These are phyloP conservation scores for Melanostigma gelatinosum DNA, from an alignment of 2,113 vertebrate genomes.

Conservation along the genomic window DNA sequence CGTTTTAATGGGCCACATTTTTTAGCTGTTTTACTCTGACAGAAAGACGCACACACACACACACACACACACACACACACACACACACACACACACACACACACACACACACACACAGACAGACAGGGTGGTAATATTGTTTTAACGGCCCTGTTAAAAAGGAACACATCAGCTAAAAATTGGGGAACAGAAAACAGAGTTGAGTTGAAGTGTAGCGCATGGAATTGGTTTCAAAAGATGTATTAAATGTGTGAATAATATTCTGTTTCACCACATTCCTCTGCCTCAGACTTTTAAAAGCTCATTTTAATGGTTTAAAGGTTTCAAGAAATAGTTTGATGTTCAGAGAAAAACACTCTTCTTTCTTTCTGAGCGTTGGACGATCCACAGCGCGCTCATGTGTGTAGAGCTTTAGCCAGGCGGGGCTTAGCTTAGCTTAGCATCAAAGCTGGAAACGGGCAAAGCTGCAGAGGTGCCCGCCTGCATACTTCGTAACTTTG, in stretches of 20 bases:
- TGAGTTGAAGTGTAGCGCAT: neutral
- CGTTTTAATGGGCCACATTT: constrained; percentile 47
- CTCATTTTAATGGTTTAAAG: neutral
- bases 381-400: neutral
- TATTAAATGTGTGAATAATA: neutral
- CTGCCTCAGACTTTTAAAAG: neutral
- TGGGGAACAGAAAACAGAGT: neutral
- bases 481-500: neutral
- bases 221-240: constrained; percentile 1
- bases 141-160: neutral
- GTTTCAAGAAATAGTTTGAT: neutral
- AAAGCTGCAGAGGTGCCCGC: neutral
- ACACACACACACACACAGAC: neutral
- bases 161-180: neutral
- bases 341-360: neutral
- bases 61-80: no score
- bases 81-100: no score
- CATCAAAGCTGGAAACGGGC: neutral
- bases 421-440: neutral
- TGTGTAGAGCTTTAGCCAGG: neutral
- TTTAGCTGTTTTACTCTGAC: constrained; percentile 33
- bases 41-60: neutral
- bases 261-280: no score
- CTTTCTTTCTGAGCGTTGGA: neutral
- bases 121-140: neutral